Conservation (phyloP, 2,888 invertebrate genomes). For the Hipparchia sbordonii region DNA sequence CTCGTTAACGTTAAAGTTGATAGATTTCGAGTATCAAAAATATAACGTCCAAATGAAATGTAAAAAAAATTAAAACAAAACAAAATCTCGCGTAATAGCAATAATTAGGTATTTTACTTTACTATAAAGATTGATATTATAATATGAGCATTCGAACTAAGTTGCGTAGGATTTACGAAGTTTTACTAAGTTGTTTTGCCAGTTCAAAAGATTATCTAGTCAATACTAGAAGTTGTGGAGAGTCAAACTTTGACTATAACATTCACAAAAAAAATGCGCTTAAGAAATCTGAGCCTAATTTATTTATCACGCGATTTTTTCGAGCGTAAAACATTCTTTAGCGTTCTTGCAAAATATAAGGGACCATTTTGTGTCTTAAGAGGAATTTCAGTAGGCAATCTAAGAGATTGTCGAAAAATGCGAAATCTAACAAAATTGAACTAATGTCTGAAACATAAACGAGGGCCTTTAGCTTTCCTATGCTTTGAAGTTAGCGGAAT, state of each 20-base stretch:
- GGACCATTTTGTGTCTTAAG: slow-evolving; percentile 38
- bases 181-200: too few relatives aligned
- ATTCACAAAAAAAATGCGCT: slow-evolving; percentile 47
- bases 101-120: too few relatives aligned
- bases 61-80: too few relatives aligned
- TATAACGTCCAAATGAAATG: too few relatives aligned
- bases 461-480: slow-evolving; percentile 7
- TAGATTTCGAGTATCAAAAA: too few relatives aligned
- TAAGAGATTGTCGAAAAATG: slow-evolving; percentile 30
- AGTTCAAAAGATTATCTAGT: too few relatives aligned
- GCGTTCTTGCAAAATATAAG: slow-evolving; percentile 37
- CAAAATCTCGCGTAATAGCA: too few relatives aligned
- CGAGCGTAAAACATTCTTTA: slow-evolving; percentile 40
- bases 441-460: slow-evolving; percentile 13
- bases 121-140: too few relatives aligned
- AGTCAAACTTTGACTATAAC: slow-evolving; percentile 1
- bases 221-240: not conserved
- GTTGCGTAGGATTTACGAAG: too few relatives aligned
- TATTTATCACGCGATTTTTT: slow-evolving; percentile 48
- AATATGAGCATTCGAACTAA: too few relatives aligned
- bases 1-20: too few relatives aligned
- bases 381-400: slow-evolving; percentile 34
- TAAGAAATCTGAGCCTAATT: slow-evolving; percentile 49
- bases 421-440: slow-evolving; percentile 25
- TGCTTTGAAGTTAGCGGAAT: slow-evolving; percentile 12